Evolutionary conservation across 2,797 vertebrate species (phyloP), one percentile per base, ranked within the genome.

Genomic region (Paratrypauchen microcephalus): DNA sequence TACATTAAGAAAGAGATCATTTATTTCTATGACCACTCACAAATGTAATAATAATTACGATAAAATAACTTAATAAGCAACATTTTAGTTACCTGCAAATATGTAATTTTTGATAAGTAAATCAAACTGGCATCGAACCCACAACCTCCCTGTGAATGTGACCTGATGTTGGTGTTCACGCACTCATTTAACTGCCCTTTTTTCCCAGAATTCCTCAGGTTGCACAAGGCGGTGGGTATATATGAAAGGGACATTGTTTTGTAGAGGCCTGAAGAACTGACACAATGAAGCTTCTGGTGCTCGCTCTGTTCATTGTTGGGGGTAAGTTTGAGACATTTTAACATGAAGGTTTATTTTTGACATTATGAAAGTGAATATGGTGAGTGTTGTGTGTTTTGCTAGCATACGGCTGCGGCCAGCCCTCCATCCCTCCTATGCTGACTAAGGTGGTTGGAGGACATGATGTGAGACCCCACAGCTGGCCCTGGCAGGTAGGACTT

Each of bases 391-490:
- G n/a, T 45, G 13, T 13, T 39, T 39, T n/a, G 1, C 57, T 70
- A 94, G 94, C 89, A 65, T 93, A 93, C 1, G 92, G 94, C 71
- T 94, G 94, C 19, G 93, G 92, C n/a, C 12, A 70, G 67, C 93
- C 93, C 76, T 79, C 89, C 45, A 84, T 83, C 75, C 24, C 83
- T 23, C 93, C 93, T 74, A 93, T 94, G 79, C 91, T 94, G 7
- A 19, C 16, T 18, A 39, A 19, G 32, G 59, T 61, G 30, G 59
- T 61, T 41, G 92, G 92, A 56, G 93, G 93, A 78, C 83, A 85
- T 54, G 91, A 94, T 67, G 93, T 74, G 54, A 83, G 71, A 36
- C 81, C 93, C 45, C 26, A 94, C 86, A 94, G 93, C 83, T 94
- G 92, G 92, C 93, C 93, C 41, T 94, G 92, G 93, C 93, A 94